Base-by-base conservation (phyloP, 2,888 invertebrate genomes). In the Trilocha varians region DNA sequence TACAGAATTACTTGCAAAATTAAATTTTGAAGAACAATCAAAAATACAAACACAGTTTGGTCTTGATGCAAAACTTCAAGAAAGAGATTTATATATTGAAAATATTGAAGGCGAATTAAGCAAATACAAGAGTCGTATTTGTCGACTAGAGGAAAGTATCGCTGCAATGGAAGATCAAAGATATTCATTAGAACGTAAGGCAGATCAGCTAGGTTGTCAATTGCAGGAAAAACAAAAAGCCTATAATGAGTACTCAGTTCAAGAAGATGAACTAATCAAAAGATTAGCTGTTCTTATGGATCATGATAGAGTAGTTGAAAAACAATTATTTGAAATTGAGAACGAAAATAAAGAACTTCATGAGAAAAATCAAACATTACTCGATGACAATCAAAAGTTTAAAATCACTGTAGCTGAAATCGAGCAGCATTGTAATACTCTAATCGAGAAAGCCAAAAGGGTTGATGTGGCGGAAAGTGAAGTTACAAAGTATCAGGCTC, bases 21-120 rank as follows among this genome's bases (percentile, higher is more conserved):
- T 84, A 36, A 76, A 78, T 49, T 52, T 62, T 42, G 54, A 74
- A 32, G 73, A 75, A 46, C 69, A 76, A 58, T 70, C 70, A 50
- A 62, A 78, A 43, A 72, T 57, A 48, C 85, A 80, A 62, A 61
- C 74, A 34, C 72, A 74, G 50, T 78, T 70, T 61, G 87, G 87
- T 3, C 78, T 88, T 40, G 88, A 91, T 47, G 91, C 91, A 2
- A 93, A 93, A 72, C 68, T 94, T 9, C 91, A 91, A 63, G 93
- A 94, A 67, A 84, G 91, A 46, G 91, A 93, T 62, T 84, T 91
- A 38, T 91, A 91, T 47, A 91, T 93, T 42, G 93, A 94, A 69
- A 90, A 88, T 33, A 76, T 93, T 44, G 91, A 93, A 67, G 71
- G 84, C 17, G 93, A 93, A 58, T 84, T 91, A 39, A 75, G 68